Percentiles rank a stretch among this genome's conserved stretches.
phyloP scores from a whole-genome alignment of 2,113 vertebrate genomes.

The Chaetorhynchus papuensis region DNA sequence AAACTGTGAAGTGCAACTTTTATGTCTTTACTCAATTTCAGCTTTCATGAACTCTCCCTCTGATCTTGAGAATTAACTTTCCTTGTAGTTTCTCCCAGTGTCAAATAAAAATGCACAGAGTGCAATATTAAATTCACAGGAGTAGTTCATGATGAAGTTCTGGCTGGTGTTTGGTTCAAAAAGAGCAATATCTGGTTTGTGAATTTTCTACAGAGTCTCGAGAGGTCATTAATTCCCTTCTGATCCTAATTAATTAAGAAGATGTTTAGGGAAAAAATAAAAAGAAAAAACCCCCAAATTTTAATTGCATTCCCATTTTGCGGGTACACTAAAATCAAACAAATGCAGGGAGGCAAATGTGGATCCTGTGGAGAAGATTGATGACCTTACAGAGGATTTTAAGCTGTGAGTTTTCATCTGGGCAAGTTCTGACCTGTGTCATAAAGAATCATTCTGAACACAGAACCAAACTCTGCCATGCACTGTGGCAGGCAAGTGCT shows the following conservation, averaged over 20 bases:
- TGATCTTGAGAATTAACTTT: not conserved
- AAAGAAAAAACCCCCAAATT: accelerated
- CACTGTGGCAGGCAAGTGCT: not conserved
- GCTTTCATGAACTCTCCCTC: not conserved
- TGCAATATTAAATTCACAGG: not conserved
- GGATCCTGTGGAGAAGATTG: not conserved
- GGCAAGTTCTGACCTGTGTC: not conserved
- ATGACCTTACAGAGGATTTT: not conserved
- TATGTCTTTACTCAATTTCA: not conserved
- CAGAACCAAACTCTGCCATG: not conserved
- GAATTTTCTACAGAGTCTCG: not conserved
- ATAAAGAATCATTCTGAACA: not conserved
- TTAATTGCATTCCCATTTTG: not conserved
- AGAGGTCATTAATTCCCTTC: not conserved
- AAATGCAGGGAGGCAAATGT: not conserved
- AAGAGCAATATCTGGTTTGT: not conserved
- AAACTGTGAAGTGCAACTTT: not conserved
- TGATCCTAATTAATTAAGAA: not conserved
- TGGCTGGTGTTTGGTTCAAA: not conserved
- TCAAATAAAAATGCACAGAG: not conserved
- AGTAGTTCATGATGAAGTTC: not conserved
- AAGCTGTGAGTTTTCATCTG: not conserved
- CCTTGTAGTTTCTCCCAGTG: not conserved
- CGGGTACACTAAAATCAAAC: not conserved
- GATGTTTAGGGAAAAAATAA: not conserved